A percentile compares a stretch with the other conserved stretches of the same genome.
phyloP scores from a whole-genome alignment of 2,888 invertebrate genomes.

The Enchytraeus crypticus region DNA sequence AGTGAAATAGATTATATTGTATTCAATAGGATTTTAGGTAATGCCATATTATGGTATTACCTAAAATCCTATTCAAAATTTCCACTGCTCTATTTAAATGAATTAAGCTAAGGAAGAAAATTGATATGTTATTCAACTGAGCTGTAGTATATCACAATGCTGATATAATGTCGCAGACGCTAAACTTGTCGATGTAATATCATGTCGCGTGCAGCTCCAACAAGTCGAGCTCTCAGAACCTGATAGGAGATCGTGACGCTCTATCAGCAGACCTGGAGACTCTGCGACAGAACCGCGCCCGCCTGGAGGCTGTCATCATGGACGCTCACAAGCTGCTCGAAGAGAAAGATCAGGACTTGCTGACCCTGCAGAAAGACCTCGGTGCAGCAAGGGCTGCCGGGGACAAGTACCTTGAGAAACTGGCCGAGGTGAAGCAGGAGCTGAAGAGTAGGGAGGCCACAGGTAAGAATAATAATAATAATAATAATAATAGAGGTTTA shows the following conservation, averaged over 20 bases:
- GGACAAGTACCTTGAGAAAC: constrained; percentile 40
- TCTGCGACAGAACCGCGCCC: constrained; percentile 33
- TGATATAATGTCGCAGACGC: too few species aligned
- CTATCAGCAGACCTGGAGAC: constrained; percentile 37
- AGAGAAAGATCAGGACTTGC: constrained; percentile 43
- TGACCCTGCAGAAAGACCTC: constrained; percentile 44
- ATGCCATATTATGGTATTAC: not conserved
- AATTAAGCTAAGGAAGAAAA: too few species aligned
- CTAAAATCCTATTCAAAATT: not conserved
- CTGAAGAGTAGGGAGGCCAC: constrained; percentile 46
- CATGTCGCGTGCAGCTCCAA: constrained; percentile 35
- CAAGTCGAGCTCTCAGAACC: constrained; percentile 28
- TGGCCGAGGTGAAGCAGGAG: constrained; percentile 46
- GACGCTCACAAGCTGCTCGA: constrained; percentile 45
- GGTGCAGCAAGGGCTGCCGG: constrained; percentile 40
- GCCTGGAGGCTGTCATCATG: constrained; percentile 41
- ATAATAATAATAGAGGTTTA: too few species aligned
- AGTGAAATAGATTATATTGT: too few species aligned
- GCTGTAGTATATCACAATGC: too few species aligned
- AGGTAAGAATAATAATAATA: too few species aligned
- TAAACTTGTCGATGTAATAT: too few species aligned
- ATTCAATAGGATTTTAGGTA: too few species aligned
- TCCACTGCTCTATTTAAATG: too few species aligned
- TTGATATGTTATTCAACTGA: too few species aligned
- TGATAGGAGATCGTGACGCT: constrained; percentile 32